Percentiles rank a stretch among this genome's conserved stretches.
phyloP scores from a whole-genome alignment of 2,888 invertebrate genomes.

The Leptinotarsa juncta region DNA sequence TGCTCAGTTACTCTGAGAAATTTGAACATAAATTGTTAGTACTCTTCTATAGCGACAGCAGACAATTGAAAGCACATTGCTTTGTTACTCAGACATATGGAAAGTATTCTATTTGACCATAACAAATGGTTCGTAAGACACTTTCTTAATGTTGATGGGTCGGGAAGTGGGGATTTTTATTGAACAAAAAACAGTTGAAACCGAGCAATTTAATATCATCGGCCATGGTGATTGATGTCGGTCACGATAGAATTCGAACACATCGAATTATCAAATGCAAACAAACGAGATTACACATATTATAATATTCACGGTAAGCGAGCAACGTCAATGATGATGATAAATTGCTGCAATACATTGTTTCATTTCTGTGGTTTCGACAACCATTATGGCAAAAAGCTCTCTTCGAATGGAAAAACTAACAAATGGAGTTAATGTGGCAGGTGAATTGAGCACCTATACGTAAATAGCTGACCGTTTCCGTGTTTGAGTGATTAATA shows the following conservation, averaged over 20 bases:
- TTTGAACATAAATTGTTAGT: too few relatives aligned
- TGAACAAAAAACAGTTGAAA: neutral
- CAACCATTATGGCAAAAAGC: neutral
- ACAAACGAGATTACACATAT: conserved; percentile 56
- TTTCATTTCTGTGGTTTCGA: conserved; percentile 1
- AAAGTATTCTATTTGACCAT: too few relatives aligned
- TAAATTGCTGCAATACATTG: conserved; percentile 48
- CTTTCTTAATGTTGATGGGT: too few relatives aligned
- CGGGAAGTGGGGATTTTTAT: too few relatives aligned
- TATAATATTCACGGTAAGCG: conserved; percentile 58
- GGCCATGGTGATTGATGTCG: conserved; percentile 6
- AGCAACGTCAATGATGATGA: conserved; percentile 53
- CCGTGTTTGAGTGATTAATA: too few relatives aligned
- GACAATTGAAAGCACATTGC: too few relatives aligned
- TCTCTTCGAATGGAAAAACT: conserved; percentile 3
- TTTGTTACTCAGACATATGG: too few relatives aligned
- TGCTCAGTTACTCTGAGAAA: too few relatives aligned
- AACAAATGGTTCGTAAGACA: too few relatives aligned
- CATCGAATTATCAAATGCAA: conserved; percentile 33
- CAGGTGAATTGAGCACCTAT: conserved; percentile 5
- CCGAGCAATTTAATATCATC: conserved; percentile 1
- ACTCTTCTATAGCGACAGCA: too few relatives aligned
- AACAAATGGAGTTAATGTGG: conserved; percentile 1
- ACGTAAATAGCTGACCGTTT: neutral
- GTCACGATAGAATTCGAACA: conserved; percentile 14